Evolutionary conservation across 2,888 invertebrate species (phyloP).

Genomic region (Apotomis turbidana): DNA sequence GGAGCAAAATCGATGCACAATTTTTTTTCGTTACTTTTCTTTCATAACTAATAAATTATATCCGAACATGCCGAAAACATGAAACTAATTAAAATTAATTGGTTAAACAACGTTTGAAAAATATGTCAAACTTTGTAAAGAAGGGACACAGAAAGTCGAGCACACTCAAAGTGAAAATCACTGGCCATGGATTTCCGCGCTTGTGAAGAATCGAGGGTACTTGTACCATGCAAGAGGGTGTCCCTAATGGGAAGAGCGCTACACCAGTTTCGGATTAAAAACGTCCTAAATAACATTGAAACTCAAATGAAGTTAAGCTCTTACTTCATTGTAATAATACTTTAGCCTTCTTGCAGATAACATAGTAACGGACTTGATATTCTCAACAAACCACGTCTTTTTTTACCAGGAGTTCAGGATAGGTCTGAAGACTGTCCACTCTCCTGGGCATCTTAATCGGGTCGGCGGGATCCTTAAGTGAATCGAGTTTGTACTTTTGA

Average conservation of each 20-base stretch:
- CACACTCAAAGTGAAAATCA: conserved; percentile 60
- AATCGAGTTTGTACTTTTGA: conserved; percentile 48
- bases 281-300: neutral
- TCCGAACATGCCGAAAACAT: neutral
- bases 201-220: conserved; percentile 67
- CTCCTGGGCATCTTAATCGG: conserved; percentile 56
- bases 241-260: conserved; percentile 62
- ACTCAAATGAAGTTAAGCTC: neutral
- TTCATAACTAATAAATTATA: too few relatives aligned
- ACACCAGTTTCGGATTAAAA: conserved; percentile 37
- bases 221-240: conserved; percentile 60
- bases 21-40: neutral
- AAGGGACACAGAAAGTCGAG: conserved; percentile 56
- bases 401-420: conserved; percentile 20
- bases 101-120: conserved; percentile 19
- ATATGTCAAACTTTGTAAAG: conserved; percentile 51
- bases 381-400: neutral
- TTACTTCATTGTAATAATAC: neutral
- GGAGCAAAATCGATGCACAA: too few relatives aligned
- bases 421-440: conserved; percentile 54
- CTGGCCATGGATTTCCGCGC: conserved; percentile 67
- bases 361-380: neutral
- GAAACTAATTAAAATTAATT: conserved; percentile 31
- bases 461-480: conserved; percentile 44
- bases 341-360: neutral